These are phyloP conservation scores for Cephalopterus ornatus DNA, from an alignment of 2,113 vertebrate genomes.

Conservation along the genomic window DNA sequence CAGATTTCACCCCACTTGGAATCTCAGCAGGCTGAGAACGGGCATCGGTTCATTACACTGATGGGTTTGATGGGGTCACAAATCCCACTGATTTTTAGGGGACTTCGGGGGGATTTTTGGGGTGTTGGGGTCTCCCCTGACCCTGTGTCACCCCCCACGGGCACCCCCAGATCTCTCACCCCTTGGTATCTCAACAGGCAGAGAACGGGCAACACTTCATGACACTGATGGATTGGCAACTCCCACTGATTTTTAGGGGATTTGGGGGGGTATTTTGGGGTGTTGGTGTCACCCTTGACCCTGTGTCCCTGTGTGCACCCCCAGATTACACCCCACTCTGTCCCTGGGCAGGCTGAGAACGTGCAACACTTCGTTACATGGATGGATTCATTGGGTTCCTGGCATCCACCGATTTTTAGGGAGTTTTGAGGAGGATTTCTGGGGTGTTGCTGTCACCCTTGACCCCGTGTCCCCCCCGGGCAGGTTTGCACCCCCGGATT, in stretches of 20 bases:
- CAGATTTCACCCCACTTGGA: neutral
- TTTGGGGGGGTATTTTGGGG: rapidly evolving
- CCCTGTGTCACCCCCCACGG: neutral
- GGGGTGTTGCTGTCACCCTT: too few relatives aligned
- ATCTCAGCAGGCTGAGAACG: neutral
- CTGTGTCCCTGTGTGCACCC: too few relatives aligned
- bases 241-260: neutral
- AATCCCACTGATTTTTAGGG: rapidly evolving
- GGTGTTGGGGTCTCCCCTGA: too few relatives aligned
- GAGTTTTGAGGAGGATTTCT: too few relatives aligned
- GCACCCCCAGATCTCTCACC: neutral
- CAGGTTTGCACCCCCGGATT: too few relatives aligned
- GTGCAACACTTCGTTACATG: rapidly evolving
- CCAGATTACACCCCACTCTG: neutral
- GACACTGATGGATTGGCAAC: rapidly evolving
- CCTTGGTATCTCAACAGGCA: rapidly evolving
- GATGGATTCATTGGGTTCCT: too few relatives aligned
- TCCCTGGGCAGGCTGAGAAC: neutral
- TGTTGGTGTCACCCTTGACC: neutral
- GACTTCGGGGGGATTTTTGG: rapidly evolving
- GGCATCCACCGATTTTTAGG: too few relatives aligned
- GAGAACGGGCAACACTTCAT: rapidly evolving
- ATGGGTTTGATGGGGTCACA: rapidly evolving
- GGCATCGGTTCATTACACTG: rapidly evolving
- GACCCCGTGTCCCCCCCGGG: too few relatives aligned